Conservation (phyloP, 2,888 invertebrate genomes). For the Volucella inanis region DNA sequence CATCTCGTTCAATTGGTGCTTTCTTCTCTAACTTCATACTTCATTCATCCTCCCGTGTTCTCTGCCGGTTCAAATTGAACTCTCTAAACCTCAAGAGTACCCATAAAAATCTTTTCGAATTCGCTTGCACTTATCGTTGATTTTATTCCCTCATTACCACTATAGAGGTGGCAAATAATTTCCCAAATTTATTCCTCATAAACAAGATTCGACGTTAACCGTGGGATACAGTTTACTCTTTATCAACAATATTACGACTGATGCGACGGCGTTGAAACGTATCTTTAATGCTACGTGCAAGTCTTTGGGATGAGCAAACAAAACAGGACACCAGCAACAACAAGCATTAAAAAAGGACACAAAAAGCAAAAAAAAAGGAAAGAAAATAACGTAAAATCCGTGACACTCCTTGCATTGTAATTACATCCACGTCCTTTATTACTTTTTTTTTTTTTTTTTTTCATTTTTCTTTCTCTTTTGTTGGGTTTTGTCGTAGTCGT, state of each 20-base stretch:
- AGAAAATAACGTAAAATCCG: conserved; percentile 43
- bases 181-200: conserved; percentile 26
- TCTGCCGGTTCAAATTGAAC: not conserved
- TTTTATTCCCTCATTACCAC: conserved; percentile 1
- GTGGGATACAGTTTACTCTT: not conserved
- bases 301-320: conserved; percentile 4
- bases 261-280: too few species aligned
- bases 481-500: not conserved
- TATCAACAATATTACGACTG: not conserved
- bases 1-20: too few species aligned
- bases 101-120: not conserved
- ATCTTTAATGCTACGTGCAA: conserved; percentile 1
- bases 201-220: conserved; percentile 19
- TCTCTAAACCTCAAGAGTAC: too few species aligned
- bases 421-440: conserved; percentile 60
- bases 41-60: not conserved
- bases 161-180: conserved; percentile 1
- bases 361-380: not conserved
- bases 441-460: conserved; percentile 52
- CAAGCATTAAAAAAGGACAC: conserved; percentile 5
- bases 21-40: not conserved
- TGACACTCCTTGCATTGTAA: conserved; percentile 61
- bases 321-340: too few species aligned
- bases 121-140: not conserved
- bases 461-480: conserved; percentile 12